Conservation (phyloP, 1,140 invertebrate species). For the Ladona fulva region DNA sequence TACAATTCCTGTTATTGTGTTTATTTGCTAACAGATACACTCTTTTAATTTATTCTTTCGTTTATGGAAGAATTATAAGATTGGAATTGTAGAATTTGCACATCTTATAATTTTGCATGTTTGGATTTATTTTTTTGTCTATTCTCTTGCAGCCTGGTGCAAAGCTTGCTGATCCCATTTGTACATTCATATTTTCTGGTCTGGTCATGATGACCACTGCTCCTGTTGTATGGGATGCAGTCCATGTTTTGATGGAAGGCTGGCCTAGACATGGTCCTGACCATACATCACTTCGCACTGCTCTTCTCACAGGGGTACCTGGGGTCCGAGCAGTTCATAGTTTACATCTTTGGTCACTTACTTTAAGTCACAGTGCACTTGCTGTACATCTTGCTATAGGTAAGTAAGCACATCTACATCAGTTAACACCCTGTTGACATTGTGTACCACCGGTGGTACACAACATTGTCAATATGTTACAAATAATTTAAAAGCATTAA, state of each 20-base stretch:
- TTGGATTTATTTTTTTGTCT: slow-evolving; percentile 22
- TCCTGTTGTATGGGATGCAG: slow-evolving; percentile 61
- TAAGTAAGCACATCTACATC: too few relatives aligned
- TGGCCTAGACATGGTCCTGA: slow-evolving; percentile 42
- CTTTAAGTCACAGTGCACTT: slow-evolving; percentile 58
- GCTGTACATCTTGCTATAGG: slow-evolving; percentile 67
- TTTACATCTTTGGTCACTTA: slow-evolving; percentile 70
- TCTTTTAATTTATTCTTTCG: too few relatives aligned
- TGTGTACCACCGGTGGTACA: too few relatives aligned
- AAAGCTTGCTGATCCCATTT: slow-evolving; percentile 78
- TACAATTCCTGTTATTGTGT: too few relatives aligned
- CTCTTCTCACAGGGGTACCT: slow-evolving; percentile 44
- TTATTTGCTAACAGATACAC: too few relatives aligned
- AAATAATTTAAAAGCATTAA: too few relatives aligned
- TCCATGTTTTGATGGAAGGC: slow-evolving; percentile 70
- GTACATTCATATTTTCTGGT: slow-evolving; percentile 79
- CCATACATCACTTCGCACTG: slow-evolving; percentile 26
- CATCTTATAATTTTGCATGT: too few relatives aligned
- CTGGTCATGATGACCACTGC: slow-evolving; percentile 74
- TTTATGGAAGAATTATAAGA: too few relatives aligned
- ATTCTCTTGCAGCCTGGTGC: slow-evolving; percentile 50
- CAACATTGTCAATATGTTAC: too few relatives aligned
- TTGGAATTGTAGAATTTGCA: too few relatives aligned
- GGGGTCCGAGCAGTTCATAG: slow-evolving; percentile 70
- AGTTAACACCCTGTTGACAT: too few relatives aligned